Percentiles rank a stretch among this genome's conserved stretches.
phyloP scores from a whole-genome alignment of 2,888 invertebrate species.

The Andrena camellia region DNA sequence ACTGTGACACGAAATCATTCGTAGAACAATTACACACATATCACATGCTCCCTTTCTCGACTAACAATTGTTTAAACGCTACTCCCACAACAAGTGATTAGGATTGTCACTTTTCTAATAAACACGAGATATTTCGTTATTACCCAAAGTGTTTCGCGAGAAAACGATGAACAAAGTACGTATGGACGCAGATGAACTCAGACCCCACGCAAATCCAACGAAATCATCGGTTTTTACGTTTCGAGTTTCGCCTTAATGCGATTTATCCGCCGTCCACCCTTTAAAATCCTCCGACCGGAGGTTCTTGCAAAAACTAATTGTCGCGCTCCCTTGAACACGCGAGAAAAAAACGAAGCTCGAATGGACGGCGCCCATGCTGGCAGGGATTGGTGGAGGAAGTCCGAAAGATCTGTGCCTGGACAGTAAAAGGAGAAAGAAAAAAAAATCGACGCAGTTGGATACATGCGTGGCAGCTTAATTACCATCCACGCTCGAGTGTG shows the following conservation, averaged over 20 bases:
- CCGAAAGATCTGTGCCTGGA: conserved; percentile 24
- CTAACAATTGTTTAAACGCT: no score
- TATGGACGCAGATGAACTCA: not conserved
- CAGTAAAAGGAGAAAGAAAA: conserved; percentile 22
- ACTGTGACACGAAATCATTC: no score
- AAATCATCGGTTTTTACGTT: not conserved
- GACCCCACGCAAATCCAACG: not conserved
- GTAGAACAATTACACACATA: no score
- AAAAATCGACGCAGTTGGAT: conserved; percentile 41
- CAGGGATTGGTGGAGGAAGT: conserved; percentile 23
- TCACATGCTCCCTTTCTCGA: no score
- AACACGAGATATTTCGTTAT: no score
- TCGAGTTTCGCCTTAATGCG: not conserved
- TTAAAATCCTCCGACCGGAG: not conserved
- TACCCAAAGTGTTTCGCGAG: no score
- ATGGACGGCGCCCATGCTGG: conserved; percentile 1
- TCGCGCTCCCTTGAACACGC: conserved; percentile 23
- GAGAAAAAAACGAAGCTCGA: conserved; percentile 18
- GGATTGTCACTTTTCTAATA: no score
- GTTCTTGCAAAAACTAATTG: conserved; percentile 45
- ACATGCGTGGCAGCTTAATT: conserved; percentile 76
- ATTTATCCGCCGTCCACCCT: not conserved
- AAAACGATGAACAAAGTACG: no score
- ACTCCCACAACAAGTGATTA: no score
- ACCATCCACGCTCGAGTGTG: conserved; percentile 74